phyloP scores from a whole-genome alignment of 2,113 vertebrate genomes.

The Dolichotis patagonum region DNA sequence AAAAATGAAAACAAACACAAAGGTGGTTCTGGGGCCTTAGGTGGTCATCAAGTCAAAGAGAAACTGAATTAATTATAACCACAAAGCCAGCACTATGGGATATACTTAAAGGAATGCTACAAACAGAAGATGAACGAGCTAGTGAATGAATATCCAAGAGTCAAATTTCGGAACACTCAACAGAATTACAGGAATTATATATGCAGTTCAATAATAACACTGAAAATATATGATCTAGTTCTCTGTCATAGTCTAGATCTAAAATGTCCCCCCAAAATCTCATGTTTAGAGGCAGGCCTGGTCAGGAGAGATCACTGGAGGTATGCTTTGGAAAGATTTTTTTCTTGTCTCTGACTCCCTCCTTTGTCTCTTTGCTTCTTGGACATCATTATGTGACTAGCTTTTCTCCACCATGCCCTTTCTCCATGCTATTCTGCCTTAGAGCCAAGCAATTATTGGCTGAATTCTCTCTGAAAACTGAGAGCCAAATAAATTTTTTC shows the following conservation, averaged over 20 bases:
- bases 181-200: not conserved
- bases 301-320: not conserved
- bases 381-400: not conserved
- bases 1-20: no score
- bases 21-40: no score
- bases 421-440: not conserved
- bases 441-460: not conserved
- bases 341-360: not conserved
- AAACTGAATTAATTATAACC: not conserved
- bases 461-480: not conserved
- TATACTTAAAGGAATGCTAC: not conserved
- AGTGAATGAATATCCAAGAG: not conserved
- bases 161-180: not conserved
- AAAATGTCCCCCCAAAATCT: no score
- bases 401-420: not conserved
- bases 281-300: no score
- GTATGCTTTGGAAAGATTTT: not conserved
- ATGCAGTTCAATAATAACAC: not conserved
- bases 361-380: not conserved
- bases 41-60: no score
- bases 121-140: not conserved
- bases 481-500: not conserved
- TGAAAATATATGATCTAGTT: no score
- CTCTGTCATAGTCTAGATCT: no score
- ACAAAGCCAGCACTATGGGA: not conserved